These are phyloP conservation scores for Clitarchus hookeri DNA, from an alignment of 2,888 invertebrate genomes.

Conservation along the genomic window DNA sequence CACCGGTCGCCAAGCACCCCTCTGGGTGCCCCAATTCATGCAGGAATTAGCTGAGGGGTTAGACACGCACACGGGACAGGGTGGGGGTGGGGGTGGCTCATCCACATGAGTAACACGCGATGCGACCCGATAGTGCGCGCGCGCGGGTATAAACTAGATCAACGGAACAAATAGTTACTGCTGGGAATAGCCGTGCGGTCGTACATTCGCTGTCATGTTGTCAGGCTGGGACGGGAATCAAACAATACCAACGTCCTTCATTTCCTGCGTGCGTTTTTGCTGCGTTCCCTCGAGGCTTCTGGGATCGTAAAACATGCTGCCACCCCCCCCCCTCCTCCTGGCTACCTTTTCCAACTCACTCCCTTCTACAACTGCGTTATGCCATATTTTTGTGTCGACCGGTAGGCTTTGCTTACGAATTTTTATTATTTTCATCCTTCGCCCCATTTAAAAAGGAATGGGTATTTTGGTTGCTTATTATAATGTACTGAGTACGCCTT, in stretches of 20 bases:
- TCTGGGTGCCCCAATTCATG: slow-evolving; percentile 41
- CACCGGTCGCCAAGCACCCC: slow-evolving; percentile 38
- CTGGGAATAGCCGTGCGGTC: not conserved
- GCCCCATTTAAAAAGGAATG: too few species aligned
- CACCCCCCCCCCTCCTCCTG: too few species aligned
- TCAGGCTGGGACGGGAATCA: not conserved
- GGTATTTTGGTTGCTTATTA: too few species aligned
- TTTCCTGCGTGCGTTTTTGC: not conserved
- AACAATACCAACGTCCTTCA: not conserved
- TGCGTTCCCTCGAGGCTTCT: not conserved
- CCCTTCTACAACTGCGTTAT: too few species aligned
- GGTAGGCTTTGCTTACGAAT: too few species aligned
- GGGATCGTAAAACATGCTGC: not conserved
- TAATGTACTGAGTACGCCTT: too few species aligned
- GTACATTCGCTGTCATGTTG: slow-evolving; percentile 6
- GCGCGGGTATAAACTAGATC: not conserved
- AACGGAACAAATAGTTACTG: not conserved
- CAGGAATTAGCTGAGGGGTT: slow-evolving; percentile 42
- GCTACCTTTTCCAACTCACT: too few species aligned
- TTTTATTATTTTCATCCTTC: too few species aligned
- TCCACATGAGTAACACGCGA: slow-evolving; percentile 18
- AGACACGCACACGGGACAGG: not conserved
- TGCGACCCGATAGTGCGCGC: not conserved
- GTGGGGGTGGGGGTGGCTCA: slow-evolving; percentile 11
- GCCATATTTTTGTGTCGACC: too few species aligned